Conservation (phyloP, 2,888 invertebrate genomes). For the Eupithecia pulchellata region DNA sequence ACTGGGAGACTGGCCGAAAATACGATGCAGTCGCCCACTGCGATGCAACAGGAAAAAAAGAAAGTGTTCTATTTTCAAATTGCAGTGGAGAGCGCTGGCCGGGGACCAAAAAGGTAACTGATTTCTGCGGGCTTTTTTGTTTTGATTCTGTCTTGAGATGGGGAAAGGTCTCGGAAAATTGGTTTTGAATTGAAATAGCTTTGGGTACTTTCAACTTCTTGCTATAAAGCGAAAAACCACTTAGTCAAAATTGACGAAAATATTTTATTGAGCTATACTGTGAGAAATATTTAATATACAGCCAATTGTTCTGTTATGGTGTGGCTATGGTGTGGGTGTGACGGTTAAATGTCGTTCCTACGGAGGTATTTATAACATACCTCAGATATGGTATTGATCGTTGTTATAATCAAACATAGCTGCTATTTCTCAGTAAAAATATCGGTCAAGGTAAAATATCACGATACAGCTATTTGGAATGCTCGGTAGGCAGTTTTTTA, state of each 20-base stretch:
- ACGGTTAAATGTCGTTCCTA: not conserved
- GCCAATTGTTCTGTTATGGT: no score
- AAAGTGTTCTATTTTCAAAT: slow-evolving; percentile 77
- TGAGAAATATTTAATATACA: no score
- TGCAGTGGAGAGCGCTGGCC: slow-evolving; percentile 69
- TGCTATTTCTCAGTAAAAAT: slow-evolving; percentile 8
- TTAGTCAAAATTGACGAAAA: no score
- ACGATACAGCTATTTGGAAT: not conserved
- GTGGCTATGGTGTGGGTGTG: not conserved
- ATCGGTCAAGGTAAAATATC: slow-evolving; percentile 24
- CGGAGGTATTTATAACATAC: not conserved
- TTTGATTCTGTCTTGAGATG: not conserved
- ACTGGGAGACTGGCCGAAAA: slow-evolving; percentile 76
- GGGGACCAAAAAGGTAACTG: slow-evolving; percentile 62
- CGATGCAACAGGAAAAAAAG: slow-evolving; percentile 78
- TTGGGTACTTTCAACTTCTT: not conserved
- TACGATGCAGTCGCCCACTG: slow-evolving; percentile 77
- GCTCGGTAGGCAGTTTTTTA: slow-evolving; percentile 15
- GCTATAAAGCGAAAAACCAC: not conserved
- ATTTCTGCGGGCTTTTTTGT: slow-evolving; percentile 44
- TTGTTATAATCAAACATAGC: slow-evolving; percentile 3
- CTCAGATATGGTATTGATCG: slow-evolving; percentile 1
- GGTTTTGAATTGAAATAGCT: slow-evolving; percentile 1
- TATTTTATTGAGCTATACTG: no score
- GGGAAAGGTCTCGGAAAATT: not conserved